Evolutionary conservation across 2,113 vertebrate species (phyloP).

Genomic region (Aplodontia rufa): DNA sequence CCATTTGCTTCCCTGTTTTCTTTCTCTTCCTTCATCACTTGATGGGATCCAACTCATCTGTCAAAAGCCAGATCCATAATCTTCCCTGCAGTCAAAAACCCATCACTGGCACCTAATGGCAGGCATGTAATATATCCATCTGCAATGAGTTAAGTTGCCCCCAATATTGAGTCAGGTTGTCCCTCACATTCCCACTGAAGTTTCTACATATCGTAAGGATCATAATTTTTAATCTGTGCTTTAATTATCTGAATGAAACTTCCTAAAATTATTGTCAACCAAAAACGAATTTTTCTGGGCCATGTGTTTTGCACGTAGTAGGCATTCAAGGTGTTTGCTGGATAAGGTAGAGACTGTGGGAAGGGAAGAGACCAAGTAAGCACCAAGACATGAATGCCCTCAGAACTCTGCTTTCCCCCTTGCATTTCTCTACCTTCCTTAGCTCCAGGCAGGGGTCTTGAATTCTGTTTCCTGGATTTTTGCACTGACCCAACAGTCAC

Average conservation of each 20-base stretch:
- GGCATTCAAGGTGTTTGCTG: neutral
- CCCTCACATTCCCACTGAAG: neutral
- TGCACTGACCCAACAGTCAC: conserved; percentile 29
- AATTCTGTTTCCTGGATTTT: conserved; percentile 48
- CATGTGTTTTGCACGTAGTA: neutral
- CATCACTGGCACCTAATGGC: neutral
- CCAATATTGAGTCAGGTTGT: neutral
- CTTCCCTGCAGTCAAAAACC: neutral
- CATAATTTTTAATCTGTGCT: neutral
- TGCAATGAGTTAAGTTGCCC: neutral
- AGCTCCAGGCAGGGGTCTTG: neutral
- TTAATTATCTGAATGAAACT: neutral
- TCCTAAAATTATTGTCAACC: neutral
- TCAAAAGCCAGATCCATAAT: neutral
- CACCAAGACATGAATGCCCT: no score
- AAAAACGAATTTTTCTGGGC: neutral
- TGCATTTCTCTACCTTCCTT: neutral
- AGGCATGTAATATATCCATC: neutral
- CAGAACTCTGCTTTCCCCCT: neutral
- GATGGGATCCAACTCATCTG: neutral
- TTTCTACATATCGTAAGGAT: neutral
- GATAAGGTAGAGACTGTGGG: neutral
- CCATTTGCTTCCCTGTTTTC: neutral
- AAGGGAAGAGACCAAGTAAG: neutral
- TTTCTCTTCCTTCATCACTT: neutral